These are phyloP conservation scores for Trichogramma pretiosum DNA, from an alignment of 1,140 invertebrate species.

Conservation along the genomic window DNA sequence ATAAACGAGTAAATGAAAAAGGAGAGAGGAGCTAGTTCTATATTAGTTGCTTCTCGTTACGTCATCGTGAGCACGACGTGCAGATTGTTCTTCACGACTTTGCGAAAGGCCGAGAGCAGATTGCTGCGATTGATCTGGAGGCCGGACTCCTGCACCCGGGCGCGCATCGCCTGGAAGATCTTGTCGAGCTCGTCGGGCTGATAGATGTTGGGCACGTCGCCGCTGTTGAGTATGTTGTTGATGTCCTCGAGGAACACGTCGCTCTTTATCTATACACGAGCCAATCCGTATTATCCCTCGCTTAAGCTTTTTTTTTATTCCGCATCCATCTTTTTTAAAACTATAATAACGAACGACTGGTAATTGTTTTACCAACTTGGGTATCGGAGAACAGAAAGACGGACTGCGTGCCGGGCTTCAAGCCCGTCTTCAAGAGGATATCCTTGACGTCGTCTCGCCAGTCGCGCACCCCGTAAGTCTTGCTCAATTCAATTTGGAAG, in stretches of 20 bases:
- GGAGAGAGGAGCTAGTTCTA: neutral
- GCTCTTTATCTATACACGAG: constrained; percentile 56
- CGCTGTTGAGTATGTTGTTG: constrained; percentile 60
- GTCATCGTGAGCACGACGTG: constrained; percentile 59
- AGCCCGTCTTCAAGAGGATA: constrained; percentile 50
- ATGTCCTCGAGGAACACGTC: constrained; percentile 62
- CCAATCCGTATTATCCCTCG: neutral
- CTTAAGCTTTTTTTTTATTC: no score
- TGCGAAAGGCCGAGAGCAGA: constrained; percentile 59
- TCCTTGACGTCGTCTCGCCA: constrained; percentile 59
- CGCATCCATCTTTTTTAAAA: no score
- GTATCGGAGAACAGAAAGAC: constrained; percentile 64
- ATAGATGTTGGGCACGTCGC: constrained; percentile 62
- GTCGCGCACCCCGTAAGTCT: constrained; percentile 44
- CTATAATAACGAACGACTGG: neutral
- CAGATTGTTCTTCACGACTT: constrained; percentile 54
- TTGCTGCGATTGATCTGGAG: constrained; percentile 64
- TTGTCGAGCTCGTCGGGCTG: constrained; percentile 54
- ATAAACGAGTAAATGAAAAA: constrained; percentile 1
- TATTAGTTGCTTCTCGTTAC: no score
- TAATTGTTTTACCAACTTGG: constrained; percentile 35
- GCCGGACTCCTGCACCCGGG: constrained; percentile 53
- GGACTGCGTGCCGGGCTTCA: constrained; percentile 47
- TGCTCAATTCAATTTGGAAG: constrained; percentile 49
- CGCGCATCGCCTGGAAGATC: constrained; percentile 55